These are phyloP conservation scores for Drosophila eugracilis DNA, from an alignment of 1,140 invertebrate species.

Conservation along the genomic window DNA sequence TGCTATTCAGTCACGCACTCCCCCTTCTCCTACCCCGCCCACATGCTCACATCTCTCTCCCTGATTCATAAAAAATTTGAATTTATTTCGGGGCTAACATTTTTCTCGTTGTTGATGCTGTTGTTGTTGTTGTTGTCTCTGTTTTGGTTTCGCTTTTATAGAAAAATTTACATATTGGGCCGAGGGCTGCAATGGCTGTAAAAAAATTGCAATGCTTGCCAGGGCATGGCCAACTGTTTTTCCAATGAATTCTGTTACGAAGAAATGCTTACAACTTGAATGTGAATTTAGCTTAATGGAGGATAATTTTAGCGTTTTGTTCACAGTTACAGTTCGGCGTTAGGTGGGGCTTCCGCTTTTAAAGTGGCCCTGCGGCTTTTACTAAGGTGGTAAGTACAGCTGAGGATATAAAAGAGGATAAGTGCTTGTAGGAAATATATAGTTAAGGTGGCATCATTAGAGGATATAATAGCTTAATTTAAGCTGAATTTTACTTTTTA, in stretches of 20 bases:
- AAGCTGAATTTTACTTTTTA: no score
- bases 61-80: slow-evolving; percentile 78
- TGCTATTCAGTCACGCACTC: slow-evolving; percentile 50
- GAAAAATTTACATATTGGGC: slow-evolving; percentile 65
- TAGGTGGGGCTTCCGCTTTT: slow-evolving; percentile 24
- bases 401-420: not conserved
- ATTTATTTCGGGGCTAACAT: slow-evolving; percentile 65
- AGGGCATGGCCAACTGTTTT: slow-evolving; percentile 16
- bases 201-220: slow-evolving; percentile 35
- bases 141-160: slow-evolving; percentile 35
- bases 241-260: slow-evolving; percentile 25
- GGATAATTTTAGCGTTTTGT: slow-evolving; percentile 29
- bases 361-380: slow-evolving; percentile 7
- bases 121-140: slow-evolving; percentile 45
- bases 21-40: slow-evolving; percentile 1
- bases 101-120: no score
- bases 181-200: slow-evolving; percentile 29
- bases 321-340: slow-evolving; percentile 29
- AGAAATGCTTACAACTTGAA: slow-evolving; percentile 33
- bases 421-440: no score
- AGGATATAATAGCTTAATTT: no score
- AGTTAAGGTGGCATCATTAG: no score
- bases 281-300: slow-evolving; percentile 28
- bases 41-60: slow-evolving; percentile 42
- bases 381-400: not conserved